Conservation (phyloP, 1,140 invertebrate genomes). For the Pectinophora gossypiella region DNA sequence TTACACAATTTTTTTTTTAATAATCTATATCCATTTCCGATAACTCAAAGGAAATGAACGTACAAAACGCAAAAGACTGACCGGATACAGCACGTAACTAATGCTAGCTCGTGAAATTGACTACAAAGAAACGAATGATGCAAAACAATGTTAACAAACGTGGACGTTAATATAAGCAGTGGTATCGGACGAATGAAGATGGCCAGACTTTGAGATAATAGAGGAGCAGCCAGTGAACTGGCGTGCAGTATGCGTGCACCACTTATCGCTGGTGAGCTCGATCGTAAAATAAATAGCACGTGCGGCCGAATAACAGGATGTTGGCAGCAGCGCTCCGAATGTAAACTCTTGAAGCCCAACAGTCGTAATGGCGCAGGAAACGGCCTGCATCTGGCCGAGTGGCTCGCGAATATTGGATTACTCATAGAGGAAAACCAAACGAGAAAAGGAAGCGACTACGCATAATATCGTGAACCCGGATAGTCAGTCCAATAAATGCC, state of each 20-base stretch:
- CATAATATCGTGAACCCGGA: too few species aligned
- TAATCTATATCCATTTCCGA: too few species aligned
- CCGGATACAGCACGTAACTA: not conserved
- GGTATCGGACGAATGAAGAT: too few species aligned
- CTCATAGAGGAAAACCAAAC: constrained; percentile 40
- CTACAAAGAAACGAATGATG: too few species aligned
- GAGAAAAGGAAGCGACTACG: constrained; percentile 34
- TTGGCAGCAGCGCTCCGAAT: constrained; percentile 31
- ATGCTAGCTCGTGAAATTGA: too few species aligned
- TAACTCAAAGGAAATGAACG: too few species aligned
- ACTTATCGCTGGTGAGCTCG: constrained; percentile 7
- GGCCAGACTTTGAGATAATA: too few species aligned
- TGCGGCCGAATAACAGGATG: constrained; percentile 47
- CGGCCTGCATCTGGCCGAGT: constrained; percentile 42
- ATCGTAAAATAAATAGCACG: constrained; percentile 37
- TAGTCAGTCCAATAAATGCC: too few species aligned
- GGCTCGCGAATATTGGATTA: constrained; percentile 22
- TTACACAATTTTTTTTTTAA: too few species aligned
- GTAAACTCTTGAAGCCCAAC: constrained; percentile 28
- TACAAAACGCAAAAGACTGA: not conserved
- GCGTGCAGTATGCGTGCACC: too few species aligned
- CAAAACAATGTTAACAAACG: too few species aligned
- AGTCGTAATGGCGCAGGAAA: constrained; percentile 43
- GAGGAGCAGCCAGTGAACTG: not conserved
- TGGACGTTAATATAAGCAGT: too few species aligned